Percentiles rank a stretch among this genome's conserved stretches.
Evolutionary conservation across 2,888 invertebrate genomes (phyloP).

Genomic region (Xestoiulus laeticollis): DNA sequence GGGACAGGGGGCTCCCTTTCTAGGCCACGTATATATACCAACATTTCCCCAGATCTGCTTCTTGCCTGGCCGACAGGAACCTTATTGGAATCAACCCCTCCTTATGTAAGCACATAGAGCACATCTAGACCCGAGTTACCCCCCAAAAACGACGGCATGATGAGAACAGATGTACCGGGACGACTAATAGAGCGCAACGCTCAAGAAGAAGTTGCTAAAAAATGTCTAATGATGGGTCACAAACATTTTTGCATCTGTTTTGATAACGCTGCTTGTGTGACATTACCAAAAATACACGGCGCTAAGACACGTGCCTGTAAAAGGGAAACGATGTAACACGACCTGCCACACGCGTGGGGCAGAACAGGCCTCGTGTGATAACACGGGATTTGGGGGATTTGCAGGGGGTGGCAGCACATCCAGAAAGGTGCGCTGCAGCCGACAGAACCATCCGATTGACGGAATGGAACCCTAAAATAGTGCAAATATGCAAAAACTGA

Average conservation of each 20-base stretch:
- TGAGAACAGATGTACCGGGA: conserved; percentile 43
- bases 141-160: conserved; percentile 12
- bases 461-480: neutral
- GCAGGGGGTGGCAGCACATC: neutral
- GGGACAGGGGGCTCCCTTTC: neutral
- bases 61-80: neutral
- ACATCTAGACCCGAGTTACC: conserved; percentile 8
- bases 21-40: too few species aligned
- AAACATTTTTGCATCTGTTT: conserved; percentile 49
- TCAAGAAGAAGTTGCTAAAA: conserved; percentile 29
- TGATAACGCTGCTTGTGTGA: conserved; percentile 45
- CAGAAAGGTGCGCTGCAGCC: neutral
- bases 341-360: conserved; percentile 39
- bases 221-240: conserved; percentile 44
- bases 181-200: neutral
- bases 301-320: conserved; percentile 47
- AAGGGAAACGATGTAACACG: conserved; percentile 49
- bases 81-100: conserved; percentile 23
- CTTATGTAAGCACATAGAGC: conserved; percentile 37
- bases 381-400: too few species aligned
- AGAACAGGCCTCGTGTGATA: neutral
- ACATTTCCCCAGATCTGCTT: neutral
- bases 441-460: neutral
- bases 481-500: conserved; percentile 8
- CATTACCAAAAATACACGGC: conserved; percentile 43